Evolutionary conservation across 1,140 invertebrate species (phyloP).

Genomic region (Sitobion miscanthi): DNA sequence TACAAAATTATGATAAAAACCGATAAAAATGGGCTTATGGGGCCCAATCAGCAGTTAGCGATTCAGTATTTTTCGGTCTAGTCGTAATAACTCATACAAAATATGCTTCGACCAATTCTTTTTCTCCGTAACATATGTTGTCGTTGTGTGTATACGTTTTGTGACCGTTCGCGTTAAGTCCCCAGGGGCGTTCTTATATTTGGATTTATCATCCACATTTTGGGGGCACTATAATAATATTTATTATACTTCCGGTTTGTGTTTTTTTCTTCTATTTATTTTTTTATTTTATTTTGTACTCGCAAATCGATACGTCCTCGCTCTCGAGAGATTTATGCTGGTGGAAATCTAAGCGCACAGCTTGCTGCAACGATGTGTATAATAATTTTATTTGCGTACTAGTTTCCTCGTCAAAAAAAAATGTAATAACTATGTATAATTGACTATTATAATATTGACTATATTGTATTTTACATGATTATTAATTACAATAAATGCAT

Average conservation of each 20-base stretch:
- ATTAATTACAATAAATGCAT: background rate
- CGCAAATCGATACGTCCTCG: background rate
- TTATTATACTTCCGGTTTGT: background rate
- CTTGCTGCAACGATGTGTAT: too few relatives aligned
- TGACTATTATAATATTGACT: too few relatives aligned
- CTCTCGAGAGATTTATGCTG: background rate
- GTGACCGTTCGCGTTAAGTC: background rate
- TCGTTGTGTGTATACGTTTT: background rate
- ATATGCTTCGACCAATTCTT: background rate
- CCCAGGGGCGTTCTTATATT: background rate
- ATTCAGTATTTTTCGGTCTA: background rate
- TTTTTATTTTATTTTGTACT: background rate
- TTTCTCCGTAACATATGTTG: background rate
- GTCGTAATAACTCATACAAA: background rate
- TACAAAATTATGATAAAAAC: too few relatives aligned
- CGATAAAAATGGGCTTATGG: too few relatives aligned
- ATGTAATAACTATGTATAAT: background rate
- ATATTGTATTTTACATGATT: background rate
- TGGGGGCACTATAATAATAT: background rate
- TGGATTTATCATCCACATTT: background rate
- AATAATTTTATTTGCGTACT: background rate
- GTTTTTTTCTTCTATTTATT: background rate
- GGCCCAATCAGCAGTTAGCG: too few relatives aligned
- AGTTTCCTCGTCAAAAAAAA: background rate
- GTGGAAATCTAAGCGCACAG: background rate